Conservation (phyloP, 2,888 invertebrate genomes). For the Ecdyonurus torrentis region DNA sequence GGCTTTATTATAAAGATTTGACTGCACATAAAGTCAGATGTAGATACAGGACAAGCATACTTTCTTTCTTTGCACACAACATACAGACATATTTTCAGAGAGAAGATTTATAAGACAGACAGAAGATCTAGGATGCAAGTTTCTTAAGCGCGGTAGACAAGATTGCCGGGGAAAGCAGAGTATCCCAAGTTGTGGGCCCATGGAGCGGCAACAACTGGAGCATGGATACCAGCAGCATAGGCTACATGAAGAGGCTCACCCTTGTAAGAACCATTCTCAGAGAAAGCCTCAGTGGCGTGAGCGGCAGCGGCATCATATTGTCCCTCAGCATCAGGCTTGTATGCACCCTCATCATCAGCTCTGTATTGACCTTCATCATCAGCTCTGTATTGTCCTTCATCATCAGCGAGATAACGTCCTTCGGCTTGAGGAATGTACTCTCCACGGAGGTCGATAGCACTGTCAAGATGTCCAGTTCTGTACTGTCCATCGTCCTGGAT, state of each 20-base stretch:
- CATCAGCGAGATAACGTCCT: neutral
- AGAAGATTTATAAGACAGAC: too few relatives aligned
- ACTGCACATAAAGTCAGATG: too few relatives aligned
- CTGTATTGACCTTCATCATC: neutral
- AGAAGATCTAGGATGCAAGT: too few relatives aligned
- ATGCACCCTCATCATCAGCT: neutral
- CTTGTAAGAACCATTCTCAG: neutral
- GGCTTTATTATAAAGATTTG: too few relatives aligned
- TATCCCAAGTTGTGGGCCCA: neutral
- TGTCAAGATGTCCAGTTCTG: constrained; percentile 1
- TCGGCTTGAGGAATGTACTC: neutral
- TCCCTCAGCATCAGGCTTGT: constrained; percentile 2
- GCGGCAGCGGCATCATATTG: neutral
- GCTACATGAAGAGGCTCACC: neutral
- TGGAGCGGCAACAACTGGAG: neutral
- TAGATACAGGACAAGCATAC: too few relatives aligned
- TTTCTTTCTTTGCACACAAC: too few relatives aligned
- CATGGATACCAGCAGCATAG: neutral
- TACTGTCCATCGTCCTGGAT: neutral
- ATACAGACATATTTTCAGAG: too few relatives aligned
- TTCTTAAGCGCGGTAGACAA: too few relatives aligned
- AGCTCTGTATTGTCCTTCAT: neutral
- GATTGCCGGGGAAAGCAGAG: too few relatives aligned
- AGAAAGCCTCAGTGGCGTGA: neutral
- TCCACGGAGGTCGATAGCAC: constrained; percentile 2